phyloP scores from a whole-genome alignment of 2,888 invertebrate species.

The Synanthedon vespiformis region DNA sequence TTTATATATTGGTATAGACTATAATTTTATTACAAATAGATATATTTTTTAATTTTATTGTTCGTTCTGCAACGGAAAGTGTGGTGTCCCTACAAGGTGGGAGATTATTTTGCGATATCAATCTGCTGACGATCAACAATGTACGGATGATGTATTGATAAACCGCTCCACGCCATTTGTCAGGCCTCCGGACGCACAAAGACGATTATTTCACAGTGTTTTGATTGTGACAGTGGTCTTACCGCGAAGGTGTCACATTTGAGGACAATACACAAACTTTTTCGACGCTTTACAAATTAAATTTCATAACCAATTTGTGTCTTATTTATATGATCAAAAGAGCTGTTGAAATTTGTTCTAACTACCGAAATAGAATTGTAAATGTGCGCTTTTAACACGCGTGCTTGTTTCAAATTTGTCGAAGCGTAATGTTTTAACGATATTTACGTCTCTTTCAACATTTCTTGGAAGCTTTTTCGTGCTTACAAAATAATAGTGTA shows the following conservation, averaged over 20 bases:
- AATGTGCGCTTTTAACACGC: constrained; percentile 5
- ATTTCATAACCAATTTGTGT: constrained; percentile 1
- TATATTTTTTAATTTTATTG: no score
- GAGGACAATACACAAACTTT: constrained; percentile 13
- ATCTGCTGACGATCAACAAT: constrained; percentile 32
- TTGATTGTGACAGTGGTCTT: constrained; percentile 44
- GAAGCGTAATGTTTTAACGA: constrained; percentile 36
- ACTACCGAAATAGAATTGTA: neutral
- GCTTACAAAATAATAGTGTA: no score
- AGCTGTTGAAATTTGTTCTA: neutral
- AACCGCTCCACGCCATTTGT: constrained; percentile 35
- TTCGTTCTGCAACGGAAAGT: neutral
- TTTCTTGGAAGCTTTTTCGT: no score
- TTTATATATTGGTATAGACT: no score
- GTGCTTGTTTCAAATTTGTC: constrained; percentile 27
- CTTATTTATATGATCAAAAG: neutral
- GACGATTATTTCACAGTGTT: constrained; percentile 53
- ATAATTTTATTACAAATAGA: no score
- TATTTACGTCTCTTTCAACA: neutral
- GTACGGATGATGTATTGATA: constrained; percentile 15
- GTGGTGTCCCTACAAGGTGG: constrained; percentile 18
- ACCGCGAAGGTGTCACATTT: constrained; percentile 29
- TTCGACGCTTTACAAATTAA: constrained; percentile 14
- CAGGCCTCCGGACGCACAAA: constrained; percentile 26
- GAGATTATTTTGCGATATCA: constrained; percentile 46